phyloP scores from a whole-genome alignment of 2,113 vertebrate species.

The Synodontis membranacea region DNA sequence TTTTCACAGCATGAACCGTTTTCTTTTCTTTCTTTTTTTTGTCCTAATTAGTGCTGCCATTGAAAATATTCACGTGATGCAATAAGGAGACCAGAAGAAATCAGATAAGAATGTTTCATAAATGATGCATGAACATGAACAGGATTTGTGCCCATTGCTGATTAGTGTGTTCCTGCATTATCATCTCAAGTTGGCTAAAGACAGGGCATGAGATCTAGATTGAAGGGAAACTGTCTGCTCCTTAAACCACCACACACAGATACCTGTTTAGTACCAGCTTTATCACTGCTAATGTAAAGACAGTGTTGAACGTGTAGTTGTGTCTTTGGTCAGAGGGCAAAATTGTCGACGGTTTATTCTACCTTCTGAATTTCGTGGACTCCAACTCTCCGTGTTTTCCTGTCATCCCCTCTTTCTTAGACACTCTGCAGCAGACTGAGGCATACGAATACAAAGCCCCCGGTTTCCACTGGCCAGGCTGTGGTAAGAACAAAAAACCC shows the following conservation, averaged over 20 bases:
- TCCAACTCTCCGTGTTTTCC: neutral
- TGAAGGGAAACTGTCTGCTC: neutral
- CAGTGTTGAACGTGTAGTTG: neutral
- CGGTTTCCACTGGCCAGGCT: constrained; percentile 6
- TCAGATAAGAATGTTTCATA: neutral
- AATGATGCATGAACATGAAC: too few relatives aligned
- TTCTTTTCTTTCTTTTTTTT: too few relatives aligned
- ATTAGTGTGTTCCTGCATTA: neutral
- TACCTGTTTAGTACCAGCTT: neutral
- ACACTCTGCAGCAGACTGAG: constrained; percentile 12
- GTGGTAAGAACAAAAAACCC: constrained; percentile 9
- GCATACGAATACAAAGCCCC: neutral
- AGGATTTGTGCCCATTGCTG: neutral
- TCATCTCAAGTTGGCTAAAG: neutral
- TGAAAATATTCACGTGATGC: neutral
- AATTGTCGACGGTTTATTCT: neutral
- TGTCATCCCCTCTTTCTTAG: neutral
- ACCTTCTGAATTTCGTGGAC: neutral
- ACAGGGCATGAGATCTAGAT: neutral
- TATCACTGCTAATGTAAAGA: neutral
- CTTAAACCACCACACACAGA: neutral
- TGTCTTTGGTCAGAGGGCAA: neutral
- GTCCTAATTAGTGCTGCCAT: neutral
- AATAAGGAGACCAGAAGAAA: neutral
- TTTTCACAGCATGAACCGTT: neutral